Base-by-base conservation (phyloP, 1,140 invertebrate species). In the Eumeta japonica region DNA sequence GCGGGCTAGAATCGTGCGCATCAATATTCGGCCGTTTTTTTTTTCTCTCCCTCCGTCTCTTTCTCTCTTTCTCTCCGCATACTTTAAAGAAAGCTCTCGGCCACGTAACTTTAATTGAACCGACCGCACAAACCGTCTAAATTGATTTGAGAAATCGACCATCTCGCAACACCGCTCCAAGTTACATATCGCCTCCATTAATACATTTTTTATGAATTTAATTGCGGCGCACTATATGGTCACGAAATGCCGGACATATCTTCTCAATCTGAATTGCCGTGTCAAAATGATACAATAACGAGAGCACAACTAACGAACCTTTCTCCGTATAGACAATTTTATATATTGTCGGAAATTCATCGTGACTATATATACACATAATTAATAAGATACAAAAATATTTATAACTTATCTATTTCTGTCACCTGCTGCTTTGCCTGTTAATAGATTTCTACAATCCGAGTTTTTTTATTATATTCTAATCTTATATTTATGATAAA, bases 81-180 rank as follows among this genome's bases (percentile, higher is more conserved):
- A n/a, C n/a, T n/a, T 24, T 53, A 50, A 62, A 48, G 55, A 60
- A 62, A 65, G 60, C 56, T 51, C 45, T 54, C 48, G 48, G 52
- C 53, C 52, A 55, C 41, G 57, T 60, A 59, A 61, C 62, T 60
- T 65, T 65, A 60, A 71, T 68, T 66, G 59, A 56, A 47, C 37
- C 43, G 48, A 42, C 52, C 37, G 47, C 47, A 45, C 54, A 52
- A 52, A 59, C 58, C 46, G 44, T 62, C 50, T 45, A 68, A 70
- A 70, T 73, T 70, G 63, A 73, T 68, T 73, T 55, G 45, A 66
- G 51, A 61, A 63, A 57, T 58, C 43, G 50, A 40, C 41, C 46
- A 54, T 62, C 56, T 55, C 50, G 57, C 52, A 58, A 58, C 51
- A 62, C 45, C 43, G 48, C 46, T 53, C 55, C 53, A 42, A n/a